Percentiles rank a stretch among this genome's conserved stretches.
Evolutionary conservation across 2,888 invertebrate species (phyloP).

Genomic region (Eretmocerus hayati): DNA sequence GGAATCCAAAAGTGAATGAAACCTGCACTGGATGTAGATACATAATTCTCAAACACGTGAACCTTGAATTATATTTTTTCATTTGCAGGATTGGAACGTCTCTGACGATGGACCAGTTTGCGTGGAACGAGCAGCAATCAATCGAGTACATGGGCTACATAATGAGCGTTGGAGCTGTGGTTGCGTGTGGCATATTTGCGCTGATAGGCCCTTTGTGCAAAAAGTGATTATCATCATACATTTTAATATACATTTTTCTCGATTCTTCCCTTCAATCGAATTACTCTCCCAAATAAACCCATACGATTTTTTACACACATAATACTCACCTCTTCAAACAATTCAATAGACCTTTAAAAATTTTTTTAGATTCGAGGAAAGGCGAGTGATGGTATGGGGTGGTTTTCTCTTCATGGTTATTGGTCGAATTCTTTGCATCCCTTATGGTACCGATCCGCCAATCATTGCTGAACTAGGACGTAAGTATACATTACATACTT

Average conservation of each 20-base stretch:
- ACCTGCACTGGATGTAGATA: no score
- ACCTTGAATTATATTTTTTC: no score
- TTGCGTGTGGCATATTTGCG: slow-evolving; percentile 67
- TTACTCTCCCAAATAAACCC: neutral
- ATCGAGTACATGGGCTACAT: slow-evolving; percentile 75
- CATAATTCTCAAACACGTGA: no score
- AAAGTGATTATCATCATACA: slow-evolving; percentile 40
- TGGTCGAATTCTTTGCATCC: slow-evolving; percentile 68
- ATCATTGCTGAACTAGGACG: slow-evolving; percentile 49
- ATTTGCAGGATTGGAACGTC: slow-evolving; percentile 67
- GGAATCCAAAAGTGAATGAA: no score
- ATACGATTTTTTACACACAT: neutral
- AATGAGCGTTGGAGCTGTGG: slow-evolving; percentile 73
- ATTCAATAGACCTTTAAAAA: no score
- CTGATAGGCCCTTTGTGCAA: slow-evolving; percentile 65
- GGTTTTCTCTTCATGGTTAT: slow-evolving; percentile 75
- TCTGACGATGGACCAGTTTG: slow-evolving; percentile 84
- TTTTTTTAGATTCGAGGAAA: slow-evolving; percentile 69
- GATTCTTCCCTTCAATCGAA: neutral
- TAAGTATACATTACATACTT: no score
- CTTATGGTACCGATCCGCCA: slow-evolving; percentile 68
- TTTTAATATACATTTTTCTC: no score
- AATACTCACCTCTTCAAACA: no score
- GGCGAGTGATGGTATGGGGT: slow-evolving; percentile 72
- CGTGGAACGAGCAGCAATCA: slow-evolving; percentile 71